Evolutionary conservation across 2,113 vertebrate species (phyloP), one percentile per base, ranked within the genome.

Genomic region (Clarias macrocephalus): DNA sequence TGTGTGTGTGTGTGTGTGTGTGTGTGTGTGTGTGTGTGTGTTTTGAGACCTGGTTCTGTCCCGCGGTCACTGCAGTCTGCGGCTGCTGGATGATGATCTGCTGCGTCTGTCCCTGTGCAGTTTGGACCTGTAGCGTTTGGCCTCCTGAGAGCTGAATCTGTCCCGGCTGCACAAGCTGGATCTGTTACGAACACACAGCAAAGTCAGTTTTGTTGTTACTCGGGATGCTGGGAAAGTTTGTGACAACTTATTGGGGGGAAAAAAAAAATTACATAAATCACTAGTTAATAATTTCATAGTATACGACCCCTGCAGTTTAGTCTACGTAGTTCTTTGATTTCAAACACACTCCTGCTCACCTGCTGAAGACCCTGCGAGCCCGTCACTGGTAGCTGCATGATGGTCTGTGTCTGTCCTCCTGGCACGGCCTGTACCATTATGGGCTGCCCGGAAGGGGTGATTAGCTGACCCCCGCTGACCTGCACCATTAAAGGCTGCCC

Each of bases 31-130:
- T 85, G 19, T 12, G 0, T 33, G 23, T 62, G 48, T 28, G n/a
- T 57, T n/a, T 85, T 18, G 92, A 84, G 92, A 99, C 98, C 97
- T 99, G 98, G 91, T 96, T 99, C 95, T 99, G 98, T 89, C 98
- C 98, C 9, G 98, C 97, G 0, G 98, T 99, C 91, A 99, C 97
- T 23, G 96, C 98, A 3, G 97, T 96, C 95, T 99, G 98, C 21
- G 98, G 98, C 93, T 99, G 98, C 92, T 99, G 98, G 93, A 99
- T 99, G 94, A 99, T 99, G 93, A 99, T 98, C 93, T 99, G 98
- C 92, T 99, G 98, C 68, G 98, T 95, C 90, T 99, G 97, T 85
- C 97, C 98, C 94, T 99, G 98, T 92, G 98, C 98, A 68, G 97
- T 96, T 92, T 99, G 97, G 3, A 99, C 96, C 94, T 99, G 98